Evolutionary conservation across 2,797 vertebrate species (phyloP).

Genomic region (Hapalemur alaotrensis): DNA sequence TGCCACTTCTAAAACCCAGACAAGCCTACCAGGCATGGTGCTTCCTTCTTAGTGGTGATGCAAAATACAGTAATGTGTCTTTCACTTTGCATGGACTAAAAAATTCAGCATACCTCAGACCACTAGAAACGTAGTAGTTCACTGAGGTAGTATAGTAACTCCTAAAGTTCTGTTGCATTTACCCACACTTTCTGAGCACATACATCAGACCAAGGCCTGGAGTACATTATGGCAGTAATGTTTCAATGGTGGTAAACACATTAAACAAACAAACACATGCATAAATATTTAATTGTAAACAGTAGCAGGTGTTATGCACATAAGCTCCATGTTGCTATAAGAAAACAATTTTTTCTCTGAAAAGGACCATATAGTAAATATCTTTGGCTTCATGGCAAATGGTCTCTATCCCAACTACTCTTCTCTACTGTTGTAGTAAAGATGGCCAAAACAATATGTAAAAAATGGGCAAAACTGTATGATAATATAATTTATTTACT

Average conservation of each 20-base stretch:
- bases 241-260: not conserved
- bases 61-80: not conserved
- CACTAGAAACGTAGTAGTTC: not conserved
- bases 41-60: not conserved
- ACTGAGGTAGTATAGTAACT: not conserved
- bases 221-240: not conserved
- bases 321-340: not conserved
- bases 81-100: not conserved
- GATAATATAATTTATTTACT: not conserved
- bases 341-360: not conserved
- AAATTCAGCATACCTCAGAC: not conserved
- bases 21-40: not conserved
- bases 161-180: not conserved
- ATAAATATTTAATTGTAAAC: not conserved
- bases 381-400: not conserved
- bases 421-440: not conserved
- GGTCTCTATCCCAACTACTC: not conserved
- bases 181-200: not conserved
- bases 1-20: not conserved
- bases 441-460: not conserved
- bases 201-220: not conserved
- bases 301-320: not conserved
- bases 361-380: not conserved
- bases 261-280: not conserved
- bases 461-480: not conserved